Conservation (phyloP, 2,888 invertebrate species). For the Dilophus febrilis region DNA sequence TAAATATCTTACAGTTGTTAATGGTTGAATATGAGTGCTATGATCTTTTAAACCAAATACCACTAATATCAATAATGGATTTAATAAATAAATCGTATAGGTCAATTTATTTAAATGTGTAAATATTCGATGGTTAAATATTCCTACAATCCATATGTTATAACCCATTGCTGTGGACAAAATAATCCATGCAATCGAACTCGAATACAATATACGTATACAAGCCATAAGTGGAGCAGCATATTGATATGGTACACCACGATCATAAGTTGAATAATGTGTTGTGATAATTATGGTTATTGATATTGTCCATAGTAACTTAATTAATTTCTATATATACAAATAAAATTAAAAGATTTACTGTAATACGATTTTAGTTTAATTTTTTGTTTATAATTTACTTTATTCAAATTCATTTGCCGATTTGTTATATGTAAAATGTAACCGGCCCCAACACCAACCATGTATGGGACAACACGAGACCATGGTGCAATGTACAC, state of each 20-base stretch:
- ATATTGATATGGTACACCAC: conserved; percentile 29
- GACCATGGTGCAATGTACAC: conserved; percentile 36
- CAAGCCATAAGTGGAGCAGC: conserved; percentile 34
- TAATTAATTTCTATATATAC: no score
- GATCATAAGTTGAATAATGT: conserved; percentile 24
- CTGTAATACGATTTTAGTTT: no score
- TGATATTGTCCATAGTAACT: conserved; percentile 24
- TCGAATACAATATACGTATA: conserved; percentile 35
- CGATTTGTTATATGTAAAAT: conserved; percentile 22
- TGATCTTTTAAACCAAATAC: conserved; percentile 27
- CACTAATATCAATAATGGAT: conserved; percentile 36
- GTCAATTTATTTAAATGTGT: conserved; percentile 36
- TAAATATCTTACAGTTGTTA: conserved; percentile 27
- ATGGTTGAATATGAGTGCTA: conserved; percentile 27
- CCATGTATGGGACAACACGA: conserved; percentile 32
- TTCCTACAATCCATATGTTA: conserved; percentile 27
- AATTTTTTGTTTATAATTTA: no score
- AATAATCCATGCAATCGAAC: conserved; percentile 38
- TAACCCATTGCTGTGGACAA: conserved; percentile 37
- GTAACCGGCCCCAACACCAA: conserved; percentile 33
- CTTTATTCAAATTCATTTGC: neutral
- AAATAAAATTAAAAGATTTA: no score
- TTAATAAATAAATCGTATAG: conserved; percentile 39
- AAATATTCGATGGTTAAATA: conserved; percentile 15
- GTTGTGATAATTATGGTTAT: conserved; percentile 22